These are phyloP conservation scores for Odontocolon sp. DNA, from an alignment of 2,888 invertebrate species.

Conservation along the genomic window DNA sequence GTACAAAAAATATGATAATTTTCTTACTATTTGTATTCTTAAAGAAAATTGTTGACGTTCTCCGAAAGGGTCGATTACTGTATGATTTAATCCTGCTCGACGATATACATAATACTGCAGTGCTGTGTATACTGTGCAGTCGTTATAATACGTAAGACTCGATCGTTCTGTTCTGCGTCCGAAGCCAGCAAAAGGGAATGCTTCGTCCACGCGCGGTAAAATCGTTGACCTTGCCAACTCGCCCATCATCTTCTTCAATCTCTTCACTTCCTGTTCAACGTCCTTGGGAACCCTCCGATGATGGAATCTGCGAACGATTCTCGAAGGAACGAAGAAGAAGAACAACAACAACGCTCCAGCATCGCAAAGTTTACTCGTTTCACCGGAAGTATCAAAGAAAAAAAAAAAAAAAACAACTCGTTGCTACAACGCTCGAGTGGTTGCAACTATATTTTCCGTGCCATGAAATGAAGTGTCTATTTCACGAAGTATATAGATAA, in stretches of 20 bases:
- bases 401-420: slow-evolving; percentile 24
- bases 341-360: slow-evolving; percentile 25
- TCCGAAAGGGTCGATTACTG: no score
- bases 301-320: slow-evolving; percentile 37
- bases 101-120: background rate
- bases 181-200: background rate
- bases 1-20: no score
- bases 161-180: background rate
- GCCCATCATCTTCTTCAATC: slow-evolving; percentile 36
- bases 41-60: no score
- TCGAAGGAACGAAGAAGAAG: background rate
- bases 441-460: slow-evolving; percentile 2
- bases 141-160: background rate
- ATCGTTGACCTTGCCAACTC: slow-evolving; percentile 72
- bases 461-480: background rate
- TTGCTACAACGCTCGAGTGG: slow-evolving; percentile 25
- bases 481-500: background rate
- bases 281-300: slow-evolving; percentile 45
- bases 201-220: slow-evolving; percentile 64
- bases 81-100: no score
- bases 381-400: slow-evolving; percentile 34
- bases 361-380: slow-evolving; percentile 25
- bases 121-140: background rate
- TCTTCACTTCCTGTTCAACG: slow-evolving; percentile 53
- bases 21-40: no score